Base-by-base conservation (phyloP, 1,140 invertebrate species). In the Aphelinus atriplicis region DNA sequence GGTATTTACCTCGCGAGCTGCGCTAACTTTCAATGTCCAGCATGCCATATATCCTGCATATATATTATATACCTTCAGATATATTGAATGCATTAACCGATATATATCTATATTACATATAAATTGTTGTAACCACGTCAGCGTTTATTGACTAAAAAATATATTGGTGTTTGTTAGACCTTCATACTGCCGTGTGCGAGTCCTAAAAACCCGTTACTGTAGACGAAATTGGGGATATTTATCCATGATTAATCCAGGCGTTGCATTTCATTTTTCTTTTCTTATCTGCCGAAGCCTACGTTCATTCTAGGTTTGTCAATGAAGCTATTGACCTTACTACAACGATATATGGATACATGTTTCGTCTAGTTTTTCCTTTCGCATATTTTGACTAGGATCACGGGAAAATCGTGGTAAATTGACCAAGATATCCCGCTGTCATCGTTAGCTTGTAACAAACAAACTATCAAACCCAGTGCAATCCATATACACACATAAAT, bases 111-210 rank as follows among this genome's bases (percentile, higher is more conserved):
- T 80, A 77, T 80, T 77, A 4, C 51, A 9, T 53, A 6, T 53
- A 80, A 76, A 75, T 82, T 84, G 80, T 84, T 81, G 79, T 82
- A 78, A 82, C 68, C 77, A 82, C 80, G 78, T 85, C 79, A 84
- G 78, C 84, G 83, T 85, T 71, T 75, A 65, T 51, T 64, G 43
- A 46, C 48, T 55, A 71, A 82, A 84, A 81, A 80, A 56, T 50
- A 71, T 64, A 85, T 87, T 85, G 83, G 66, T 86, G 82, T 86
- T 84, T 86, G 84, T 83, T 85, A 85, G 81, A 83, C 81, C 82
- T 85, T 71, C 2, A 46, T 56, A 65, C n/a, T 65, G 53, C 57
- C 62, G 10, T 47, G 42, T 70, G 50, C 66, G 58, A 63, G 51
- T 75, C 42, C 45, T 58, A 58, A 69, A 69, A 4, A 58, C n/a